phyloP scores from a whole-genome alignment of 2,797 vertebrate genomes.

The Choloepus didactylus region DNA sequence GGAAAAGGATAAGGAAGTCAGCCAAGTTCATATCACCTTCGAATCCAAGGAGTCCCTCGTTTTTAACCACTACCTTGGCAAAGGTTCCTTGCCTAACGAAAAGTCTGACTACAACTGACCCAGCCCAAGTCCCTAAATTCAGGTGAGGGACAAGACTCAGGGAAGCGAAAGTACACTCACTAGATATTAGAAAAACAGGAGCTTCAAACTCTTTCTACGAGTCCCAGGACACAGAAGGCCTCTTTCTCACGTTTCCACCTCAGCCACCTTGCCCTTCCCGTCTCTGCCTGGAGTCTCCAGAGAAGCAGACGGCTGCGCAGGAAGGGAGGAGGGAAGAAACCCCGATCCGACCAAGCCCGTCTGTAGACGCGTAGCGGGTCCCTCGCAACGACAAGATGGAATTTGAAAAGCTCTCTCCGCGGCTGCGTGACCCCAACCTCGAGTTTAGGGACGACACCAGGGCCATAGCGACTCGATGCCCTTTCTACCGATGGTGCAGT shows the following conservation, averaged over 20 bases:
- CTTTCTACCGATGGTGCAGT: accelerated
- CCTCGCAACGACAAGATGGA: background rate
- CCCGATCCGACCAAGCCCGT: background rate
- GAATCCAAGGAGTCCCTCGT: background rate
- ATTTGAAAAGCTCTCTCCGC: background rate
- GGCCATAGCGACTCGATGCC: background rate
- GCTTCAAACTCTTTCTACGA: background rate
- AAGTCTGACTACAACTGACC: background rate
- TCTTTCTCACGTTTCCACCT: background rate
- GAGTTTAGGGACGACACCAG: background rate
- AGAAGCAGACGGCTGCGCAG: background rate
- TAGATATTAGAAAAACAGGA: background rate
- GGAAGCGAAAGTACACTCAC: background rate
- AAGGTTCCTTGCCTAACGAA: background rate
- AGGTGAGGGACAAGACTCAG: background rate
- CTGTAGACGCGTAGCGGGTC: background rate
- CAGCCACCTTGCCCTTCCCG: background rate
- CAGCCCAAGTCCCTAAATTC: background rate
- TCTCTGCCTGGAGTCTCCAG: background rate
- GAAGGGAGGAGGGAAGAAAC: background rate
- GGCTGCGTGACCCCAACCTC: background rate
- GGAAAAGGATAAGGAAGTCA: background rate
- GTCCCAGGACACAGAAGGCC: background rate
- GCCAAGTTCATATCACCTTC: conserved; percentile 6
- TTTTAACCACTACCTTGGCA: background rate